Evolutionary conservation across 2,797 vertebrate species (phyloP), one percentile per base, ranked within the genome.

Genomic region (Ctenopoma multispine): DNA sequence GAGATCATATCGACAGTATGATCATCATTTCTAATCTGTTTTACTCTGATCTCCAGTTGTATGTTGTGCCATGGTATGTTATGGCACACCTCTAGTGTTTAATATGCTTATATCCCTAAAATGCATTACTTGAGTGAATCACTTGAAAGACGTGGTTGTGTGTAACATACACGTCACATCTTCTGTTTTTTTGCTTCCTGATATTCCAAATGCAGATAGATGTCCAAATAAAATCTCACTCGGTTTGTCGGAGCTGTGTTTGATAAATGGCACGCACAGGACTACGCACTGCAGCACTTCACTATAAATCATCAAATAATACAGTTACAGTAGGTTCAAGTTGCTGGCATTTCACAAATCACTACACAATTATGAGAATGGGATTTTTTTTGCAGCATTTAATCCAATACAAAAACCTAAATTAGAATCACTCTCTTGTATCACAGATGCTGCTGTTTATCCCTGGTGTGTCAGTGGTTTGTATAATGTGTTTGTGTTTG

Each of bases 351-450:
- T 40, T 46, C 44, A 67, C 54, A 65, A 70, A 76, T 78, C 65
- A 66, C 27, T 34, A 3, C n/a, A 7, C 40, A 70, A 29, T 78
- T 40, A 50, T 41, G 13, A 46, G 23, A 43, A 59, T 14, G 4
- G 8, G 55, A 29, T 36, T 54, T 59, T 54, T 59, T 67, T 51
- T 27, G 18, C 21, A 53, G n/a, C 14, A 15, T 54, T 29, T 65
- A 34, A 66, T 34, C 57, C 63, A 62, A 67, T 34, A 24, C 55
- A 58, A n/a, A 56, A 65, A 18, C 1, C 41, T 59, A n/a, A 72
- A 75, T 59, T 66, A 54, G 69, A 81, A 44, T 67, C 65, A 41
- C 60, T 72, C 41, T 48, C 70, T 79, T 81, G 65, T 59, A 58
- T 24, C 24, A 7, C 17, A 59, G 53, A 71, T 7, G 48, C 62